phyloP scores from a whole-genome alignment of 2,888 invertebrate genomes.

The Timema cristinae region DNA sequence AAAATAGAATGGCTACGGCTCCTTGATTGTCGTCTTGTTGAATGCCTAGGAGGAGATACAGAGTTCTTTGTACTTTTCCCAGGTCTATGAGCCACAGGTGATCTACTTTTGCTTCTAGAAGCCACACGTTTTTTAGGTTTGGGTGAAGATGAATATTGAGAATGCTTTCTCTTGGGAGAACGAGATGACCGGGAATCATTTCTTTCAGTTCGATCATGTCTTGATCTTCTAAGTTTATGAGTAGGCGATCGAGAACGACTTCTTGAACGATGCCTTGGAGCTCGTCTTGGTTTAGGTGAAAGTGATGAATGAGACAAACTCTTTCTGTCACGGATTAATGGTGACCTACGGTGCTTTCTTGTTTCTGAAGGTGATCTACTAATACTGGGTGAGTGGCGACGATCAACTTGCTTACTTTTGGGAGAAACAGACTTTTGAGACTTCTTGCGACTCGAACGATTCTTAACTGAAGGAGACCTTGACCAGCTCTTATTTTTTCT shows the following conservation, averaged over 20 bases:
- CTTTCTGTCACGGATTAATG: conserved; percentile 9
- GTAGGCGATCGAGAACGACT: conserved; percentile 20
- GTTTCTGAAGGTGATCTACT: conserved; percentile 24
- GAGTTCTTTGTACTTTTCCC: conserved; percentile 18
- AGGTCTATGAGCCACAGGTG: conserved; percentile 21
- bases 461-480: conserved; percentile 9
- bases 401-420: conserved; percentile 20
- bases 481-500: conserved; percentile 11
- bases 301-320: conserved; percentile 8
- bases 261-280: neutral
- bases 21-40: conserved; percentile 16
- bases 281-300: conserved; percentile 18
- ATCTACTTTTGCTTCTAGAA: conserved; percentile 32
- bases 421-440: conserved; percentile 22
- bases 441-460: neutral
- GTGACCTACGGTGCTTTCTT: conserved; percentile 2
- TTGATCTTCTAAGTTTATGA: conserved; percentile 14
- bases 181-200: neutral
- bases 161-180: conserved; percentile 31
- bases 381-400: conserved; percentile 19
- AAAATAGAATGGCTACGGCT: conserved; percentile 14
- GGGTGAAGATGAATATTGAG: conserved; percentile 35
- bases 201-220: conserved; percentile 4
- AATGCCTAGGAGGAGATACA: conserved; percentile 12
- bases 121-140: conserved; percentile 30